Conservation (phyloP, 2,797 vertebrate species). For the Spinus olivaceus region DNA sequence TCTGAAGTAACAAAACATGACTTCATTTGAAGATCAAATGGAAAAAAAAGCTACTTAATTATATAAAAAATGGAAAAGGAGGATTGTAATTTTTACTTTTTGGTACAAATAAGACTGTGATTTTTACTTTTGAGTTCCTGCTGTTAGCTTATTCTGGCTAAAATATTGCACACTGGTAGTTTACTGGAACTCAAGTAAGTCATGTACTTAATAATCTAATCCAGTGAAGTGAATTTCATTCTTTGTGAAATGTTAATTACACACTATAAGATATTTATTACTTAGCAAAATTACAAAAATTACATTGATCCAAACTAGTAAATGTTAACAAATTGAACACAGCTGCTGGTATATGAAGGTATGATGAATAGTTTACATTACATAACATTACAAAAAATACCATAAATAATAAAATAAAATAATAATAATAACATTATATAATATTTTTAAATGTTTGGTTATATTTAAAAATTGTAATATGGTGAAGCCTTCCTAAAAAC, state of each 20-base stretch:
- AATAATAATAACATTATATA: neutral
- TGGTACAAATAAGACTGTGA: neutral
- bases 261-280: neutral
- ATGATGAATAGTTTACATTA: neutral
- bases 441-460: neutral
- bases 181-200: neutral
- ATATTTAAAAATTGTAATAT: neutral
- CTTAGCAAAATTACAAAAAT: neutral
- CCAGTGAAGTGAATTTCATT: neutral
- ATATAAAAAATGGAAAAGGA: neutral
- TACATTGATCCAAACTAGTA: neutral
- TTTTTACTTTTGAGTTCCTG: neutral
- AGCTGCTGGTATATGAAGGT: neutral
- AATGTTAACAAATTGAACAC: neutral
- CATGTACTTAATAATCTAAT: neutral
- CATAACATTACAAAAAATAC: neutral
- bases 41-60: neutral
- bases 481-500: neutral
- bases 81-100: neutral
- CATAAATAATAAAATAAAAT: neutral
- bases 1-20: neutral
- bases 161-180: neutral
- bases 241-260: neutral
- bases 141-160: neutral
- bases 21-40: neutral